Evolutionary conservation across 2,113 vertebrate genomes (phyloP).

Genomic region (Cyphomyrus plagiostoma): DNA sequence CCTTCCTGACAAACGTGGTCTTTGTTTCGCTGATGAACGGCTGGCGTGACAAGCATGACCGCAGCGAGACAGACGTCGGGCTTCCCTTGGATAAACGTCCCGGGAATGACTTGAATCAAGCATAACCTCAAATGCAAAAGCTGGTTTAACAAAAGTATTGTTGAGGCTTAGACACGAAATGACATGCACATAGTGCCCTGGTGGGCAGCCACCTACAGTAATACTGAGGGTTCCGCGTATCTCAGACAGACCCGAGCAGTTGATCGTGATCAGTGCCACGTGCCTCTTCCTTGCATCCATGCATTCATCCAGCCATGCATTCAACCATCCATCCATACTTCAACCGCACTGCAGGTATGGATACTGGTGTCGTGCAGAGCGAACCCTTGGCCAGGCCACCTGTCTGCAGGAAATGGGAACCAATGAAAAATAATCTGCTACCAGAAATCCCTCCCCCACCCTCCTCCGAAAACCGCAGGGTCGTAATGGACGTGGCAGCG

Average conservation of each 20-base stretch:
- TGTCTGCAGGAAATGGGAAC: background rate
- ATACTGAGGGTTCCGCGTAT: background rate
- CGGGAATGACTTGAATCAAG: background rate
- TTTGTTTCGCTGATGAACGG: background rate
- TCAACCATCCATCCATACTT: background rate
- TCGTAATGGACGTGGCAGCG: background rate
- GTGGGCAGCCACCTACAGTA: background rate
- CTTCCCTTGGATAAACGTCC: background rate
- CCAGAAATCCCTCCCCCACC: background rate
- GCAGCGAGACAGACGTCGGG: background rate
- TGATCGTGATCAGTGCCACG: background rate
- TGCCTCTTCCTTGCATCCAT: background rate
- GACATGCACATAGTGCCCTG: background rate
- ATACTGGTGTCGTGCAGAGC: background rate
- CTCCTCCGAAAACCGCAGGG: background rate
- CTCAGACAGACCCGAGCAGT: background rate
- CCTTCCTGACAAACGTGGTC: background rate
- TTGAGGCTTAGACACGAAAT: background rate
- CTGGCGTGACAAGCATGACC: background rate
- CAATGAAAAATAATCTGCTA: conserved; percentile 18
- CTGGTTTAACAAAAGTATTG: background rate
- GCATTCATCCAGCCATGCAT: background rate
- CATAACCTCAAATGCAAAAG: background rate
- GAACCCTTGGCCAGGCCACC: background rate
- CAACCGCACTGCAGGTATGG: background rate